Base-by-base conservation (phyloP, 2,888 invertebrate species). In the Tinea semifulvella region DNA sequence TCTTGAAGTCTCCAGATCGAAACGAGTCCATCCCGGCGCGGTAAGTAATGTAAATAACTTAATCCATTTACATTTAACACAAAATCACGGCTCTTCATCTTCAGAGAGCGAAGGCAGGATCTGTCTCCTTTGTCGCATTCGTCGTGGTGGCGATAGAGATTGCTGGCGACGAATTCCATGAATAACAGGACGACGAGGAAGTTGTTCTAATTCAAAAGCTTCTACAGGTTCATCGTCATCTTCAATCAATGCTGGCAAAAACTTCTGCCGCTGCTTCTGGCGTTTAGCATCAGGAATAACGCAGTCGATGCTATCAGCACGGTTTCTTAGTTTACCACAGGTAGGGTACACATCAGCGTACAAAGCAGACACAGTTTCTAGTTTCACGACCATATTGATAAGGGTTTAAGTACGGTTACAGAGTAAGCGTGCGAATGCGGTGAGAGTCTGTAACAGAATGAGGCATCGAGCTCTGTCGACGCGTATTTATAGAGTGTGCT, bases 1-100 rank as follows among this genome's bases (percentile, higher is more conserved):
- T 31, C 13, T 7, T 14, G 31, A 31, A 31, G n/a, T 27, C 27
- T n/a, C 11, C n/a, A 27, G 27, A 27, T 31, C n/a, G 13, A 14
- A 14, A 7, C 31, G 31, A 13, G 7, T 31, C n/a, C n/a, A n/a
- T 31, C 13, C 31, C 22, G 31, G 13, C 2, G 13, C 14, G 31
- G 31, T 14, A 31, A n/a, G 6, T 2, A 27, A 31, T 31, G 31
- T 11, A 31, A 31, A 31, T 13, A 31, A 31, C 31, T n/a, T 27
- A 27, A 31, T 49, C 46, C 40, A 42, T 13, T 20, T 49, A 49
- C 51, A 48, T 39, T 42, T 46, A 31, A 36, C 8, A 36, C 18
- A 14, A 36, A 60, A 62, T 80, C 79, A 80, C 57, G 79, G 79
- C 61, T 80, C 79, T 55, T 80, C 79, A 18, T 80, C 79, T 47